Evolutionary conservation across 2,113 vertebrate species (phyloP).

Genomic region (Rhinopomastus cyanomelas): DNA sequence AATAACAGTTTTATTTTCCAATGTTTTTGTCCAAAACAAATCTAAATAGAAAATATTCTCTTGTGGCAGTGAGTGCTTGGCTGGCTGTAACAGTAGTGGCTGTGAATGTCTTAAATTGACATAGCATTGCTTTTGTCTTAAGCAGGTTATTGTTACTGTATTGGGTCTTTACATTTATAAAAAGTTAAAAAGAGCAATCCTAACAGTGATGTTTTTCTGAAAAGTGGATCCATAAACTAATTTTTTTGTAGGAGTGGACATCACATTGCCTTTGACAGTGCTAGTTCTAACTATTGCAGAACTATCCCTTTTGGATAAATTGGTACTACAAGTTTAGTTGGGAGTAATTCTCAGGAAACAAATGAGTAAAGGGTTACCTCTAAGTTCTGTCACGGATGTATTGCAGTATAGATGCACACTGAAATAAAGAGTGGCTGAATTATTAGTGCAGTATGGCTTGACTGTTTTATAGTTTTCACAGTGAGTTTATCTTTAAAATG

Average conservation of each 20-base stretch:
- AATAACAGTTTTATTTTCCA: neutral
- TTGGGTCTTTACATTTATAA: neutral
- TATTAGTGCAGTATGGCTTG: neutral
- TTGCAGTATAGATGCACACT: neutral
- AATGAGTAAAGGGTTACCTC: neutral
- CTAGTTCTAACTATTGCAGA: neutral
- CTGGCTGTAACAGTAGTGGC: neutral
- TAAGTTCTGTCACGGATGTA: neutral
- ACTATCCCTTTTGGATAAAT: neutral
- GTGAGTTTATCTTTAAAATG: neutral
- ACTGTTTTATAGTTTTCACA: neutral
- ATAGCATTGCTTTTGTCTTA: neutral
- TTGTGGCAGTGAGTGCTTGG: neutral
- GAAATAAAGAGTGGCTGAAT: neutral
- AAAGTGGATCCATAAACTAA: neutral
- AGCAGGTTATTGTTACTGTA: neutral
- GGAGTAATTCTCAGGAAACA: neutral
- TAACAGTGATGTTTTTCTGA: neutral
- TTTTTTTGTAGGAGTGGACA: neutral
- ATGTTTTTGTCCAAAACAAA: neutral
- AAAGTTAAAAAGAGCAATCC: neutral
- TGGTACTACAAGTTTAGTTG: neutral
- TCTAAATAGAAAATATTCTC: neutral
- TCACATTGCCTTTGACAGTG: neutral
- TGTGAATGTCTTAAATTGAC: neutral